These are phyloP conservation scores for Seira ritae DNA, from an alignment of 2,888 invertebrate species.

Conservation along the genomic window DNA sequence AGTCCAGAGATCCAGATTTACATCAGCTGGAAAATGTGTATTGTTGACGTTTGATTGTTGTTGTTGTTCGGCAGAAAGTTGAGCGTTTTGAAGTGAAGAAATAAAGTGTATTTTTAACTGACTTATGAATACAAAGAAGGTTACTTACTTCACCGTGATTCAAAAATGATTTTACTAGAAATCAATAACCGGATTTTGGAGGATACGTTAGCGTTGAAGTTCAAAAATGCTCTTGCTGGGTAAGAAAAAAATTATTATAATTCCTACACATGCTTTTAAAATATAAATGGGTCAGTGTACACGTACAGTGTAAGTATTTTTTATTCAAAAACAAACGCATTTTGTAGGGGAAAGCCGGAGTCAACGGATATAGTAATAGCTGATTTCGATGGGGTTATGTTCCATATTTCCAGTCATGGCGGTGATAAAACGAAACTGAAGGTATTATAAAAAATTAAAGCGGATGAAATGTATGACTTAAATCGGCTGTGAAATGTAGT, in stretches of 20 bases:
- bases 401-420: constrained; percentile 98
- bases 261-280: too few relatives aligned
- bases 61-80: neutral
- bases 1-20: neutral
- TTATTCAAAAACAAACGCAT: neutral
- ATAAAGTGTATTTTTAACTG: neutral
- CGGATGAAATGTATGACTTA: too few relatives aligned
- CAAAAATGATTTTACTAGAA: constrained; percentile 96
- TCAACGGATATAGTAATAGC: constrained; percentile 95
- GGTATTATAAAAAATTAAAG: too few relatives aligned
- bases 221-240: constrained; percentile 97
- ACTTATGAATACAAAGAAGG: neutral
- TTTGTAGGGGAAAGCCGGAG: constrained; percentile 90
- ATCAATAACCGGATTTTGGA: constrained; percentile 99
- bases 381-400: constrained; percentile 99
- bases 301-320: too few relatives aligned
- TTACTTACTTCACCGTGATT: too few relatives aligned
- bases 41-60: neutral
- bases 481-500: neutral
- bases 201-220: constrained; percentile 96
- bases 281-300: too few relatives aligned
- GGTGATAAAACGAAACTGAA: constrained; percentile 98
- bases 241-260: constrained; percentile 79
- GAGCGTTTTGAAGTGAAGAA: too few relatives aligned
- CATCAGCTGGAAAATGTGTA: neutral